Evolutionary conservation across 1,140 invertebrate genomes (phyloP).

Genomic region (Pollicipes pollicipes): DNA sequence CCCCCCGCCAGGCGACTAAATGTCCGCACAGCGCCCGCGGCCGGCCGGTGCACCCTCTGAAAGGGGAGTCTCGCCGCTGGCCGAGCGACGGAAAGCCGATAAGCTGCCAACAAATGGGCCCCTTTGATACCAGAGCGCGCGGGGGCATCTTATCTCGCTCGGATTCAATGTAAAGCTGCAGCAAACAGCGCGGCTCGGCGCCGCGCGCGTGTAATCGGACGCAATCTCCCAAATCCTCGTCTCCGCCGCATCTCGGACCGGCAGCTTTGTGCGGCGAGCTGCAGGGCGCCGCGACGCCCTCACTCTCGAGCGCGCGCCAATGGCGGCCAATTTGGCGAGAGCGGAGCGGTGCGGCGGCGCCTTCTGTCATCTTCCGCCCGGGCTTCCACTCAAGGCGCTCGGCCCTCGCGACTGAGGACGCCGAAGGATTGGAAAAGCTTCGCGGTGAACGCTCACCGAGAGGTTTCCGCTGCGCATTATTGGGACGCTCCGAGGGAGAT

Average conservation of each 20-base stretch:
- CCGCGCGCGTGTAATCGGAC: not conserved
- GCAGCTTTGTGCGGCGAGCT: not conserved
- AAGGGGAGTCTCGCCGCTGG: not conserved
- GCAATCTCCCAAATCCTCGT: not conserved
- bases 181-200: not conserved
- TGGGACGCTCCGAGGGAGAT: no score
- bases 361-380: not conserved
- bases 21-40: not conserved
- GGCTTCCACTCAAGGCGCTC: not conserved
- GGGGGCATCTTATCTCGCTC: not conserved
- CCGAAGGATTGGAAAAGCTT: no score
- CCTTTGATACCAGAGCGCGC: not conserved
- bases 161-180: not conserved
- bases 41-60: not conserved
- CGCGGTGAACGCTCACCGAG: no score
- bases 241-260: not conserved
- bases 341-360: no score
- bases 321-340: not conserved
- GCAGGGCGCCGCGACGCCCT: not conserved
- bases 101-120: not conserved
- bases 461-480: no score
- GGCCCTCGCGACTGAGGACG: no score
- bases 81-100: not conserved
- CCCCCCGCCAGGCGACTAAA: not conserved
- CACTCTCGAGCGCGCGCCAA: not conserved